Evolutionary conservation across 2,113 vertebrate species (phyloP).

Genomic region (Hippocampus comes): DNA sequence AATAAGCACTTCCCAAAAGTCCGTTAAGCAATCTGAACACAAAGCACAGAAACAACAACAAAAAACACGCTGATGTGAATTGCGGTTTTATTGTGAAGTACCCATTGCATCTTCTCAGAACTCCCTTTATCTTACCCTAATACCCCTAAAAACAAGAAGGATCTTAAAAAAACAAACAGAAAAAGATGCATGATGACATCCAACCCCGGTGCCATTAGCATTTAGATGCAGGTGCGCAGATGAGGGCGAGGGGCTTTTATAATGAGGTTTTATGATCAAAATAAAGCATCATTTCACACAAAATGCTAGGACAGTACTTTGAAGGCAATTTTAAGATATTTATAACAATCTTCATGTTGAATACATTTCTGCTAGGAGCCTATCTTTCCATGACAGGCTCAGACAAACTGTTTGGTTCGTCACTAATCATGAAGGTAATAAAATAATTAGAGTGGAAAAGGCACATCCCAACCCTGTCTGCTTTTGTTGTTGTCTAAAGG

Average conservation of each 20-base stretch:
- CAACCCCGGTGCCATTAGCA: background rate
- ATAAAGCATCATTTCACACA: background rate
- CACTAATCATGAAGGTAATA: background rate
- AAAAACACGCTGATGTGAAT: background rate
- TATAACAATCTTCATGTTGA: no score
- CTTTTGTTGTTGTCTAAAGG: background rate
- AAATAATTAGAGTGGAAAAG: background rate
- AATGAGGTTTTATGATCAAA: background rate
- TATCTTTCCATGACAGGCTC: background rate
- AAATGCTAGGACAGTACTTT: background rate
- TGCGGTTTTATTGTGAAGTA: constrained; percentile 1
- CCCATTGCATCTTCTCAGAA: background rate
- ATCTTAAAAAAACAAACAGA: background rate
- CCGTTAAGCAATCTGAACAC: background rate
- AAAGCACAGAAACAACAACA: background rate
- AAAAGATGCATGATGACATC: background rate
- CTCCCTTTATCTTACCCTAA: background rate
- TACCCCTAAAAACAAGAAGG: background rate
- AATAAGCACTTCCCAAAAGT: background rate
- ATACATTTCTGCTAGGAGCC: background rate
- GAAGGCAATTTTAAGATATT: background rate
- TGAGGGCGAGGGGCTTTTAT: background rate
- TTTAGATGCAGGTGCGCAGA: background rate
- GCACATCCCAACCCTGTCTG: background rate
- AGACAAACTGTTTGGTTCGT: background rate